Evolutionary conservation across 2,888 invertebrate genomes (phyloP), one percentile per base, ranked within the genome.

Genomic region (Automeris io): DNA sequence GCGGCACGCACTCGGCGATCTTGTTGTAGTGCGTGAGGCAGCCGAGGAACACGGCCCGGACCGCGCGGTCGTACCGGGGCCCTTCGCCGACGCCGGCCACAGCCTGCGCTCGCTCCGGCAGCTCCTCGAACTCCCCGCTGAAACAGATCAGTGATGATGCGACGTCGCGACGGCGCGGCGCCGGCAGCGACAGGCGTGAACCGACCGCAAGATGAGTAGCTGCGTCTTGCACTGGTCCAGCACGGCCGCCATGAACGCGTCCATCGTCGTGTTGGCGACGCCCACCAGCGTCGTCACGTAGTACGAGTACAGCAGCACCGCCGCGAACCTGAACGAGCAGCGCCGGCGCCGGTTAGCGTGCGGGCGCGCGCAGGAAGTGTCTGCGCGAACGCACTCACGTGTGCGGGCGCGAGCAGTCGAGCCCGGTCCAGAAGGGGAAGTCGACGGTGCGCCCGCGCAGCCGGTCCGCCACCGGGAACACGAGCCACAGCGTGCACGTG

Each of bases 221-320:
- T 85, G 82, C 6, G 74, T 72, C 43, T 72, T 67, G 52, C 74
- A 78, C 49, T 79, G 82, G 40, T 60, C 60, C 13, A 85, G 61
- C 5, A 83, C 46, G n/a, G 81, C 73, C 1, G 71, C 82, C 38
- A 85, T 66, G 46, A 85, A 79, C 0, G 82, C 83, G 38, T 86
- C 85, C 81, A 80, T 82, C 3, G 81, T 81, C 13, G 85, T 86
- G 51, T 85, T 85, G n/a, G 81, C 83, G 33, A 85, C 65, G 22
- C 75, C 85, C 19, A 81, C 77, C 39, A 85, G 56, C n/a, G 82
- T 67, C 1, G 79, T 83, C 32, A 71, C 76, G 55, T 72, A 74
- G 62, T 70, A 78, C 33, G 83, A 76, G 53, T 83, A 85, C 39
- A 68, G 33, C 43, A 82, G 52, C 37, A 74, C 64, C 33, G 53